A percentile compares a stretch with the other conserved stretches of the same genome.
Conservation (phyloP, 2,888 invertebrate species). For the Pseudoips prasinana region DNA sequence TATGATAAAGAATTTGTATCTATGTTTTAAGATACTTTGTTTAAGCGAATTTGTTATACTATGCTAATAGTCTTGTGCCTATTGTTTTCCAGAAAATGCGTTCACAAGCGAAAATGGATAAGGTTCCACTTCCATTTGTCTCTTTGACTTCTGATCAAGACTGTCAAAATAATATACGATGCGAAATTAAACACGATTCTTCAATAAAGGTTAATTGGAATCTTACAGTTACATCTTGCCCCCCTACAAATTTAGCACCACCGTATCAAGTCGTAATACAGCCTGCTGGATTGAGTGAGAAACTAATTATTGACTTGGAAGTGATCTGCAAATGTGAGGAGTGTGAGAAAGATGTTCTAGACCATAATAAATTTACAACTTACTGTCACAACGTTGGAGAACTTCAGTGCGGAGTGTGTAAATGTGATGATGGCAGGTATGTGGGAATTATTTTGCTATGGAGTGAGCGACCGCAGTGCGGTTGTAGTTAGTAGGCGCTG, state of each 20-base stretch:
- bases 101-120: background rate
- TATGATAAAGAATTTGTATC: too few species aligned
- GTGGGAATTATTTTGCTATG: background rate
- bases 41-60: too few species aligned
- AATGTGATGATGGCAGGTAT: conserved; percentile 71
- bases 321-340: conserved; percentile 88
- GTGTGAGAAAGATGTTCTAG: conserved; percentile 79
- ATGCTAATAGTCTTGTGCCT: background rate
- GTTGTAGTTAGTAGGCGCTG: too few species aligned
- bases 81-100: background rate
- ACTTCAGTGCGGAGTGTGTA: conserved; percentile 85
- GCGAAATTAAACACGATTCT: conserved; percentile 35
- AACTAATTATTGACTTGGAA: conserved; percentile 84
- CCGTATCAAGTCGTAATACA: conserved; percentile 24
- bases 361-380: conserved; percentile 40
- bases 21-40: too few species aligned
- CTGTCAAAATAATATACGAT: conserved; percentile 35
- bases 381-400: conserved; percentile 70
- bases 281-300: conserved; percentile 86
- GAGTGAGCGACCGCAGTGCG: too few species aligned
- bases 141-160: conserved; percentile 42
- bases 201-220: conserved; percentile 31
- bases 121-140: conserved; percentile 29
- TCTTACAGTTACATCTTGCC: conserved; percentile 44
- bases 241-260: conserved; percentile 5